Percentiles rank a stretch among this genome's conserved stretches.
phyloP scores from a whole-genome alignment of 1,140 invertebrate genomes.

The Saxidomus purpurata region DNA sequence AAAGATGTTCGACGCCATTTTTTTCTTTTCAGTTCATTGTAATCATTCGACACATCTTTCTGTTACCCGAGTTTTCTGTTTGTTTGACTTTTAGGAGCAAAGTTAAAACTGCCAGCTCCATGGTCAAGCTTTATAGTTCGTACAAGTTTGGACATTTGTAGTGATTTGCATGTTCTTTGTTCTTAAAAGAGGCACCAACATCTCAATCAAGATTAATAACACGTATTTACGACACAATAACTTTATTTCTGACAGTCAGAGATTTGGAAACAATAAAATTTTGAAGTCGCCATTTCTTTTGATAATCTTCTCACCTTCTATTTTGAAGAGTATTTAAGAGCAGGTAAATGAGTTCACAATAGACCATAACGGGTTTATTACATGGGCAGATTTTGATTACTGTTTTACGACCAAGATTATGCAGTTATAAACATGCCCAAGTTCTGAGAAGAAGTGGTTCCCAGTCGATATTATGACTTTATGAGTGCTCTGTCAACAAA shows the following conservation, averaged over 20 bases:
- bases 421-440: constrained; percentile 58
- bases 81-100: no score
- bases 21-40: no score
- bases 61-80: no score
- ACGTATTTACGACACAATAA: constrained; percentile 61
- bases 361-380: constrained; percentile 64
- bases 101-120: no score
- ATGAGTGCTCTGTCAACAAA: constrained; percentile 61
- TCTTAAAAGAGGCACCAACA: neutral
- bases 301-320: constrained; percentile 64
- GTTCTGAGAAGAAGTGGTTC: constrained; percentile 54
- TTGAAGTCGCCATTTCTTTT: constrained; percentile 52
- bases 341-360: constrained; percentile 63
- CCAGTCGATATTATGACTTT: constrained; percentile 58
- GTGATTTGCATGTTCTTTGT: neutral
- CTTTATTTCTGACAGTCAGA: constrained; percentile 35
- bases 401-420: constrained; percentile 66
- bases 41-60: no score
- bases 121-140: no score
- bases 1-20: no score
- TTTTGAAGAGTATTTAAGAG: constrained; percentile 62
- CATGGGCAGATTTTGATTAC: constrained; percentile 58
- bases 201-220: constrained; percentile 44
- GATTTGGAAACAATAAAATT: constrained; percentile 55
- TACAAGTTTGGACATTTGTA: neutral